phyloP scores from a whole-genome alignment of 2,113 vertebrate genomes.

The Myiozetetes cayanensis region DNA sequence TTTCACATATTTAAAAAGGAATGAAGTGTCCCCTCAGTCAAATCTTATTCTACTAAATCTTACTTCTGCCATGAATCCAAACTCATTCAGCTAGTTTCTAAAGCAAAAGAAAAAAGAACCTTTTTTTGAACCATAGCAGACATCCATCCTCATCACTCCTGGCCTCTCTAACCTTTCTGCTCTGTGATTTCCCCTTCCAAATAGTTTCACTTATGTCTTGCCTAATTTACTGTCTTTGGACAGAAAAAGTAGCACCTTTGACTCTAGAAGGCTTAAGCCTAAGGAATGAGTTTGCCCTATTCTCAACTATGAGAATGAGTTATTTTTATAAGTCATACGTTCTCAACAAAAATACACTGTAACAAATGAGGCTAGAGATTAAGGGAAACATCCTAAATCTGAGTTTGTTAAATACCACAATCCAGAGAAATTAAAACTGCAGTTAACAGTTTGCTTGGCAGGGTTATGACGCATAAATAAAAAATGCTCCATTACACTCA shows the following conservation, averaged over 20 bases:
- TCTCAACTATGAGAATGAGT: fast-evolving
- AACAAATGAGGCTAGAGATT: not conserved
- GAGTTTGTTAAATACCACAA: not conserved
- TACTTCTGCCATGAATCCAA: not conserved
- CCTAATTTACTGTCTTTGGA: not conserved
- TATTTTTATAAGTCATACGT: not conserved
- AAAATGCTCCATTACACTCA: not conserved
- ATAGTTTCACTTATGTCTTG: not conserved
- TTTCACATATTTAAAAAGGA: not conserved
- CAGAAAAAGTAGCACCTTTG: not conserved
- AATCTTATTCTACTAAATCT: not conserved
- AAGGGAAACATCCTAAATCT: not conserved
- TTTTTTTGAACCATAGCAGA: not conserved
- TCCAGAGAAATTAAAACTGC: not conserved
- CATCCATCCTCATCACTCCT: not conserved
- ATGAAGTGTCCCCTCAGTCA: not conserved
- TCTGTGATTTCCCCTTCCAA: not conserved
- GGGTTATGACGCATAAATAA: not conserved
- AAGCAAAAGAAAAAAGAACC: not conserved
- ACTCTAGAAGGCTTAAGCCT: not conserved
- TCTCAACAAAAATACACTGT: not conserved
- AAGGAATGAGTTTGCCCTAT: not conserved
- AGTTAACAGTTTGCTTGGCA: not conserved
- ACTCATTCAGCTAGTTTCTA: not conserved
- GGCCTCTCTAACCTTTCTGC: not conserved